phyloP scores from a whole-genome alignment of 2,888 invertebrate genomes.

The Eulithis prunata region DNA sequence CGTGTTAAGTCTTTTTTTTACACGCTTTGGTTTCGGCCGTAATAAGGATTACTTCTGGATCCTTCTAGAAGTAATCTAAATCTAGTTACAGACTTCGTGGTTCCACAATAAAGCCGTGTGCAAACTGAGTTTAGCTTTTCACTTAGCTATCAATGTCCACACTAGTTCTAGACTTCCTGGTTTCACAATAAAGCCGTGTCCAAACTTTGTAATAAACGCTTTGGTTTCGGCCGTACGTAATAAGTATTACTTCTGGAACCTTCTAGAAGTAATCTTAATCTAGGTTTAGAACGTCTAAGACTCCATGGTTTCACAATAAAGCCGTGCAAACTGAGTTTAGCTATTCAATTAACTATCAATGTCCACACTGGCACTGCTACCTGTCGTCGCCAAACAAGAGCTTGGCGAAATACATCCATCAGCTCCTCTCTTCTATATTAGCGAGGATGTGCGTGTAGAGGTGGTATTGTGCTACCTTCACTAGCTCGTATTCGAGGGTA shows the following conservation, averaged over 20 bases:
- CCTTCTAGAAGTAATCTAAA: no score
- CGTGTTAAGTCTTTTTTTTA: no score
- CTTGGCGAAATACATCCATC: conserved; percentile 86
- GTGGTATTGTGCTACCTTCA: conserved; percentile 87
- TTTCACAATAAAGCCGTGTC: no score
- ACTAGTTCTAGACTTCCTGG: neutral
- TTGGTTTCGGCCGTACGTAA: no score
- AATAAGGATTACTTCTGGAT: no score
- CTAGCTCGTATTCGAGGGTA: conserved; percentile 91
- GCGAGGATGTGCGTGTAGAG: conserved; percentile 94
- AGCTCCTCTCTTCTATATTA: conserved; percentile 89
- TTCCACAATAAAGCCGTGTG: neutral
- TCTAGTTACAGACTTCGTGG: no score
- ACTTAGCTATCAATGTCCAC: conserved; percentile 19
- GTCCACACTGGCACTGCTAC: conserved; percentile 48
- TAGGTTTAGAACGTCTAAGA: no score
- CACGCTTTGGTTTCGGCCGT: no score
- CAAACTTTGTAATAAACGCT: no score
- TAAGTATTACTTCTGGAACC: no score
- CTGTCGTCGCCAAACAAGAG: conserved; percentile 80
- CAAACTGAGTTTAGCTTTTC: conserved; percentile 2
- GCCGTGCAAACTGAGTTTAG: conserved; percentile 4
- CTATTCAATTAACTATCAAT: conserved; percentile 1
- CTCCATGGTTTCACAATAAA: no score
- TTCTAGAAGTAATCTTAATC: no score